Percentiles rank a stretch among this genome's conserved stretches.
Evolutionary conservation across 2,888 invertebrate genomes (phyloP).

Genomic region (Labia minor): DNA sequence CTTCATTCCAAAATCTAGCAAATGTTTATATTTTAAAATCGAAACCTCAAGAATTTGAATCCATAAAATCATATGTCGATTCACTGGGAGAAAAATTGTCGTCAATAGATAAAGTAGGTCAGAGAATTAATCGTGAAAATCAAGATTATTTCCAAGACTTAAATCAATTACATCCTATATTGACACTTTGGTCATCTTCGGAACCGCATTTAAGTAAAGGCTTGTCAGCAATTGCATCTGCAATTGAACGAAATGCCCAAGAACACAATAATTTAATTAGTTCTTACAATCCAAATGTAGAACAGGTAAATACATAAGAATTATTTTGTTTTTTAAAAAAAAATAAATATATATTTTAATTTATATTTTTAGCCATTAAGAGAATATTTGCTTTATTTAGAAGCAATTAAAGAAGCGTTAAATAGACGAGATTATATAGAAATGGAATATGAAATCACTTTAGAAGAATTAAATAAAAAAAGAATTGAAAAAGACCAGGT

Average conservation of each 20-base stretch:
- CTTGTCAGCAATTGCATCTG: slow-evolving; percentile 37
- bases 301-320: slow-evolving; percentile 21
- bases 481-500: slow-evolving; percentile 53
- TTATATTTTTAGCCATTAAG: slow-evolving; percentile 35
- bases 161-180: slow-evolving; percentile 49
- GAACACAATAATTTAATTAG: slow-evolving; percentile 41
- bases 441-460: slow-evolving; percentile 49
- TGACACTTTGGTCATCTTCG: slow-evolving; percentile 48
- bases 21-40: slow-evolving; percentile 45
- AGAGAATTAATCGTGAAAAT: slow-evolving; percentile 52
- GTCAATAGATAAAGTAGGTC: slow-evolving; percentile 51
- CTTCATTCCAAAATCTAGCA: slow-evolving; percentile 46
- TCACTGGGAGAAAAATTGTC: slow-evolving; percentile 49
- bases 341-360: not conserved
- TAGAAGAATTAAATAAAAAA: slow-evolving; percentile 50
- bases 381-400: slow-evolving; percentile 55
- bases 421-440: slow-evolving; percentile 52
- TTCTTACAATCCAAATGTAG: slow-evolving; percentile 25
- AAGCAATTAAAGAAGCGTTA: slow-evolving; percentile 55
- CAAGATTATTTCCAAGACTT: slow-evolving; percentile 45
- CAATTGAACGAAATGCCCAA: slow-evolving; percentile 40
- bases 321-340: not conserved
- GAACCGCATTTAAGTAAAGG: slow-evolving; percentile 40
- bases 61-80: slow-evolving; percentile 48
- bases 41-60: slow-evolving; percentile 50